Percentiles rank a stretch among this genome's conserved stretches.
Evolutionary conservation across 2,113 vertebrate genomes (phyloP).

Genomic region (Mustela nigripes): DNA sequence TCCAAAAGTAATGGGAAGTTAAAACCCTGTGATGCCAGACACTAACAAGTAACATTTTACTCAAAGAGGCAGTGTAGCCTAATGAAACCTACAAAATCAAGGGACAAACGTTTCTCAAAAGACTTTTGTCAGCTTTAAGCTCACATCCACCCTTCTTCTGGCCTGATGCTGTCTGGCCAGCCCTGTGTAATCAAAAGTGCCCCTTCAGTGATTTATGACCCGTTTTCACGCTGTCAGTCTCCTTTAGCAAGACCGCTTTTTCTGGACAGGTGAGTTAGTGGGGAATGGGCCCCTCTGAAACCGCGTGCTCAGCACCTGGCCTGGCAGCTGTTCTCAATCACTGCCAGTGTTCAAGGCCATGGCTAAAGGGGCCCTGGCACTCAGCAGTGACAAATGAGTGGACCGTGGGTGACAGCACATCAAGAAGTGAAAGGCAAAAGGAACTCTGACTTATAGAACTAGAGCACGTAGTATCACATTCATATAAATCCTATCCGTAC

Average conservation of each 20-base stretch:
- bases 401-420: neutral
- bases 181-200: neutral
- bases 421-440: neutral
- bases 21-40: neutral
- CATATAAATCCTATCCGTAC: neutral
- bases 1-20: neutral
- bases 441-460: neutral
- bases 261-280: neutral
- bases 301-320: neutral
- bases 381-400: neutral
- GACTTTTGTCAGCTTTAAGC: neutral
- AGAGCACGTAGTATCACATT: fast-evolving
- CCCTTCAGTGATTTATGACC: neutral
- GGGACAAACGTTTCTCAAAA: neutral
- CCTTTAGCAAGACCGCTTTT: neutral
- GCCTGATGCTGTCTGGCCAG: neutral
- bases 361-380: neutral
- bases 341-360: neutral
- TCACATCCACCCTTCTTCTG: neutral
- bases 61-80: neutral
- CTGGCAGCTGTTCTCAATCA: neutral
- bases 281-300: neutral
- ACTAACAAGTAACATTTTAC: neutral
- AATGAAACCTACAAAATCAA: neutral
- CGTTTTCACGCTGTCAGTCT: neutral